These are phyloP conservation scores for Plestiodon gilberti DNA, from an alignment of 2,113 vertebrate genomes.

Conservation along the genomic window DNA sequence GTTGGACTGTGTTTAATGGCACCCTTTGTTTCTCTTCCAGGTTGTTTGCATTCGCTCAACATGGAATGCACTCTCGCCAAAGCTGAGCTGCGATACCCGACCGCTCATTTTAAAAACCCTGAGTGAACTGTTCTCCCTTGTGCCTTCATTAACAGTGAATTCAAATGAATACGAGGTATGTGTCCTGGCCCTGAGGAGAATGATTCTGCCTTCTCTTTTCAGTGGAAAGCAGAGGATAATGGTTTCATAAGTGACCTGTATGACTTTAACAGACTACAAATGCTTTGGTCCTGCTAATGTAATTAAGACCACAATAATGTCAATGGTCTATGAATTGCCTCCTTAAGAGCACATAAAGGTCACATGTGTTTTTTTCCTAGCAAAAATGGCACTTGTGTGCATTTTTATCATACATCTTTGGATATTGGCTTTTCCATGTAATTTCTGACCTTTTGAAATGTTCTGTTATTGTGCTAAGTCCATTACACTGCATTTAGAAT, in stretches of 20 bases:
- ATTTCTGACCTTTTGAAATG: constrained; percentile 24
- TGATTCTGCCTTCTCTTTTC: not conserved
- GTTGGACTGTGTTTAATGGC: not conserved
- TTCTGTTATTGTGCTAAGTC: not conserved
- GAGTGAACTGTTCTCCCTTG: constrained; percentile 87
- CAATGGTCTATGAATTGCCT: constrained; percentile 4
- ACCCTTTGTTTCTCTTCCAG: constrained; percentile 67
- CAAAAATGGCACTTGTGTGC: not conserved
- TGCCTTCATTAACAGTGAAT: constrained; percentile 87
- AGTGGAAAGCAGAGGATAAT: not conserved
- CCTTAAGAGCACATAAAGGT: constrained; percentile 13
- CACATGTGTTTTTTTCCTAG: not conserved
- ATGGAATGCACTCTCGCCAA: constrained; percentile 88
- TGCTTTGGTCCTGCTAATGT: not conserved
- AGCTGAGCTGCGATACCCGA: constrained; percentile 85
- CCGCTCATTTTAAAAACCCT: constrained; percentile 85
- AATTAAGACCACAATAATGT: not conserved
- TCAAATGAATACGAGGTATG: constrained; percentile 92
- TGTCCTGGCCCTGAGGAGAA: not conserved
- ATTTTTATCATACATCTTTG: constrained; percentile 15
- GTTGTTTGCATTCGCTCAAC: constrained; percentile 93
- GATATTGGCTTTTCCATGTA: constrained; percentile 7
- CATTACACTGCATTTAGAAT: constrained; percentile 7
- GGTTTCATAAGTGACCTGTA: constrained; percentile 4
- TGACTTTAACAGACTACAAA: not conserved